Evolutionary conservation across 2,113 vertebrate genomes (phyloP).

Genomic region (Zosterops japonicus): DNA sequence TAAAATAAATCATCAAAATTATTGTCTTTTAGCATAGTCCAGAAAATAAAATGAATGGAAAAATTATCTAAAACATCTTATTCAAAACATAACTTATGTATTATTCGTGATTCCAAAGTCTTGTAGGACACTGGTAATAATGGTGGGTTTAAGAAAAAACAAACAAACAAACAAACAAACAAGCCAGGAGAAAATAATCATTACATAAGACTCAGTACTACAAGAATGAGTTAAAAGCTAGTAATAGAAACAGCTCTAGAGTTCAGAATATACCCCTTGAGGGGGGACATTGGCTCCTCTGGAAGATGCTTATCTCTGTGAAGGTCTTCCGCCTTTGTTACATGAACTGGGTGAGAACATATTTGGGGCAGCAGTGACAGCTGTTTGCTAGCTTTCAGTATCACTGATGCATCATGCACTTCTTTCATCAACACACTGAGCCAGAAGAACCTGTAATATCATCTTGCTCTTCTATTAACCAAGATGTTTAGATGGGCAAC

Average conservation of each 20-base stretch:
- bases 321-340: background rate
- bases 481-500: background rate
- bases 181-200: background rate
- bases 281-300: background rate
- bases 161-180: background rate
- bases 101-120: background rate
- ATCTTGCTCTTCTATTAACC: background rate
- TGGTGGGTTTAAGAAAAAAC: fast-evolving
- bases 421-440: background rate
- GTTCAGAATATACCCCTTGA: background rate
- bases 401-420: background rate
- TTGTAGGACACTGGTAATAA: background rate
- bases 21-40: background rate
- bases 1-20: background rate
- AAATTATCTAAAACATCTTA: background rate
- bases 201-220: background rate
- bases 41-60: background rate
- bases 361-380: background rate
- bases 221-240: background rate
- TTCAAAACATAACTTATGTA: background rate
- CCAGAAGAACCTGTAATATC: background rate
- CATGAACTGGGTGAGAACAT: background rate
- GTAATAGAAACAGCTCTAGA: background rate
- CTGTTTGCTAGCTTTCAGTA: background rate
- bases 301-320: background rate